These are phyloP conservation scores for Ethmia dodecea DNA, from an alignment of 2,888 invertebrate species.

Conservation along the genomic window DNA sequence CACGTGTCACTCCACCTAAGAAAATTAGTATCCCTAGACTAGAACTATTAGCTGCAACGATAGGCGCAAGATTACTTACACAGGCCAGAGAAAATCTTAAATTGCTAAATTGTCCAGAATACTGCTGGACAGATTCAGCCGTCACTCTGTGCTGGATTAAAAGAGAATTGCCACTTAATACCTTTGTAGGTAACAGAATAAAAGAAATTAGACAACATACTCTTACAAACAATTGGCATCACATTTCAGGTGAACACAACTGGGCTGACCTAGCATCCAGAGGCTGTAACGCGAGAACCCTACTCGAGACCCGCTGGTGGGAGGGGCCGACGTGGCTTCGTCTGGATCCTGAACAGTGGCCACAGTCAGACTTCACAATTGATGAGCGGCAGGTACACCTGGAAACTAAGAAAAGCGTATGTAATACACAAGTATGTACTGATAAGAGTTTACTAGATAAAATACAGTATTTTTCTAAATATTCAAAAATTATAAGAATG, in stretches of 20 bases:
- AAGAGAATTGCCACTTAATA: not conserved
- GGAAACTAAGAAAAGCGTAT: slow-evolving; percentile 3
- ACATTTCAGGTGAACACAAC: slow-evolving; percentile 7
- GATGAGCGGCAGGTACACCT: not conserved
- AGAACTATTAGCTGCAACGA: slow-evolving; percentile 9
- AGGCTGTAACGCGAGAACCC: slow-evolving; percentile 6
- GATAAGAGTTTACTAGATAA: not conserved
- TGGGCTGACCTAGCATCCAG: slow-evolving; percentile 11
- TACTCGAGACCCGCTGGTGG: slow-evolving; percentile 6
- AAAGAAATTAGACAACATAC: slow-evolving; percentile 1
- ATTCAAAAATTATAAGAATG: slow-evolving; percentile 3
- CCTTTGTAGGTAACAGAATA: slow-evolving; percentile 4
- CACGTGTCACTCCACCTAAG: slow-evolving; percentile 8
- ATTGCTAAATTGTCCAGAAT: not conserved
- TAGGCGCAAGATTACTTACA: slow-evolving; percentile 8
- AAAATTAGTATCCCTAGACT: slow-evolving; percentile 10
- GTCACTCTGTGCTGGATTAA: slow-evolving; percentile 7
- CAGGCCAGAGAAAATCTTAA: not conserved
- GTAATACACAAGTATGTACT: not conserved
- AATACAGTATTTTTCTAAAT: slow-evolving; percentile 8
- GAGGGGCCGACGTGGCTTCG: slow-evolving; percentile 7
- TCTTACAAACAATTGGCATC: slow-evolving; percentile 1
- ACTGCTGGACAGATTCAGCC: slow-evolving; percentile 6
- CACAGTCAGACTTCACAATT: not conserved
- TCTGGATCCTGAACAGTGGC: not conserved